Conservation (phyloP, 2,797 vertebrate genomes). For the Protosalanx chinensis region DNA sequence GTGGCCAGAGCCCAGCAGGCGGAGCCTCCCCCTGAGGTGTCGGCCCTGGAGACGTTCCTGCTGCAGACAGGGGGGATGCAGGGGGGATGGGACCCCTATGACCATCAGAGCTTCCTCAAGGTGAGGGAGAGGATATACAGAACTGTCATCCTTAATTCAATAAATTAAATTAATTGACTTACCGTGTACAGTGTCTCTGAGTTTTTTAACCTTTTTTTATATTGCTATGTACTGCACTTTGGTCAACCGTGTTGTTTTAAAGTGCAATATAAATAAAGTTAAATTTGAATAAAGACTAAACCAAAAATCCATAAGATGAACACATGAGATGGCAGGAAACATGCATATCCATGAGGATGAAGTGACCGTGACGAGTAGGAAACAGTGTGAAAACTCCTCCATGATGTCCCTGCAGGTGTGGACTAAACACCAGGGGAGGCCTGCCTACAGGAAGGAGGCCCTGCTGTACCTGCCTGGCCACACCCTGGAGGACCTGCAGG, state of each 20-base stretch:
- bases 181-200: too few relatives aligned
- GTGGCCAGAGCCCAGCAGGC: slow-evolving; percentile 42
- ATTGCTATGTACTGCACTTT: too few relatives aligned
- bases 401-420: slow-evolving; percentile 40
- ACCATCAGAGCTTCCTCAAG: slow-evolving; percentile 86
- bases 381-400: not conserved
- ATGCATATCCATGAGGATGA: too few relatives aligned
- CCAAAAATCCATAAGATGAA: too few relatives aligned
- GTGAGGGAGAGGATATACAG: slow-evolving; percentile 16
- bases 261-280: too few relatives aligned
- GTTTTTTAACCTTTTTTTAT: too few relatives aligned
- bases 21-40: slow-evolving; percentile 76
- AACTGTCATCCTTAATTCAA: too few relatives aligned
- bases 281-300: too few relatives aligned
- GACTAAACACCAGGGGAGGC: slow-evolving; percentile 77
- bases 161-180: too few relatives aligned
- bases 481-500: slow-evolving; percentile 77
- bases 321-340: too few relatives aligned
- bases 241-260: too few relatives aligned
- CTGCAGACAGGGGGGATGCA: slow-evolving; percentile 80
- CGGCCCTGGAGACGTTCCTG: slow-evolving; percentile 82
- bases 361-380: too few relatives aligned
- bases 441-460: slow-evolving; percentile 75
- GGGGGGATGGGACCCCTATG: slow-evolving; percentile 89
- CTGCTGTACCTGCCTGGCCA: slow-evolving; percentile 77